Evolutionary conservation across 1,140 invertebrate genomes (phyloP), one percentile per base, ranked within the genome.

Genomic region (Oryzaephilus surinamensis): DNA sequence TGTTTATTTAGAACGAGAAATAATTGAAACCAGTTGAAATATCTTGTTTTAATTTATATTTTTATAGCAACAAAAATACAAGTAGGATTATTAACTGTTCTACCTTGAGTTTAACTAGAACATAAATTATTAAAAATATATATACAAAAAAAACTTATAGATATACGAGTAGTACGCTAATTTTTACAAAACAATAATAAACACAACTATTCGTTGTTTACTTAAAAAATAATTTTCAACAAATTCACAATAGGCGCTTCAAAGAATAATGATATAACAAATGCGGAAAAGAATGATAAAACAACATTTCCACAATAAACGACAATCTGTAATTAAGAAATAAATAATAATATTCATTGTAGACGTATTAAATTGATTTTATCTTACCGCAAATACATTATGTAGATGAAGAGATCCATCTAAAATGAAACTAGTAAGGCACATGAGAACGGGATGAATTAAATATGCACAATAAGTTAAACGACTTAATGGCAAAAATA

Each of bases 401-500:
- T 82, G 75, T 11, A 87, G 57, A 57, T 86, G 81, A 10, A 84
- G 60, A 2, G 83, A 77, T 43, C 81, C 81, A 47, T 86, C 82
- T 67, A 86, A 74, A 26, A 78, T 69, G 51, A 77, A 85, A 23
- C 76, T 74, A 10, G 78, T 81, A 26, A 81, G 71, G 61, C 79
- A 76, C 81, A 87, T 85, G 40, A 89, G 74, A 40, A 86, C 74
- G 6, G 86, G 85, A 66, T 95, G 90, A 8, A 94, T 74, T 15
- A 95, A 71, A 61, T 94, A 96, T 6, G 87, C 82, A 58, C 84
- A 85, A 62, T 92, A 95, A 1, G 89, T 91, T 20, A 95, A 72
- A 32, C 89, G 71, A 46, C 84, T 86, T n/a, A 94, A 65, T 0
- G 90, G 89, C 46, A 89, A 73, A 24, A 89, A 71, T 0, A 81